Conservation (phyloP, 2,888 invertebrate genomes). For the Sarcophaga variegata region DNA sequence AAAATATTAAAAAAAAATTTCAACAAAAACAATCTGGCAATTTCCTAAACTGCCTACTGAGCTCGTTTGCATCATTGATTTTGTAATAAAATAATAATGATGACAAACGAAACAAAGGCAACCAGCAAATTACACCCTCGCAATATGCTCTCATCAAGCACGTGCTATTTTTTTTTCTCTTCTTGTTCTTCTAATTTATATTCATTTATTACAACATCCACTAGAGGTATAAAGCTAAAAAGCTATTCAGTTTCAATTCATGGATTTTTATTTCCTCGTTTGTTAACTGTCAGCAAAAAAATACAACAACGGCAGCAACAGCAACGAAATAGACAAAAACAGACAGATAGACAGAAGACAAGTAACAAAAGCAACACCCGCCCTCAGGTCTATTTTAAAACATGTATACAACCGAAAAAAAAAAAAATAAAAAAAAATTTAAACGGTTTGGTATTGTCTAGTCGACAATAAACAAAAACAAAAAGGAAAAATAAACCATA, state of each 20-base stretch:
- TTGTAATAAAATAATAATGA: neutral
- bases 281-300: constrained; percentile 43
- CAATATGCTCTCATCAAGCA: constrained; percentile 52
- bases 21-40: too few species aligned
- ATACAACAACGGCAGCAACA: neutral
- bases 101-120: neutral
- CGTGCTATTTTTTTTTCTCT: constrained; percentile 56
- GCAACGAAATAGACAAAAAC: neutral
- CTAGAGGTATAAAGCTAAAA: neutral
- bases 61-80: neutral
- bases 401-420: neutral
- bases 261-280: constrained; percentile 65
- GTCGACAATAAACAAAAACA: neutral
- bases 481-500: neutral
- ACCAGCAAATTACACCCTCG: constrained; percentile 36
- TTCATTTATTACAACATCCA: constrained; percentile 30
- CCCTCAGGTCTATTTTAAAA: constrained; percentile 51
- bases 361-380: constrained; percentile 34
- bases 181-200: constrained; percentile 2
- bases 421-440: neutral
- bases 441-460: neutral
- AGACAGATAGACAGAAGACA: constrained; percentile 29
- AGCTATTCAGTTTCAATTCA: constrained; percentile 40
- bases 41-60: neutral
- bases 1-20: too few species aligned